Evolutionary conservation across 1,140 invertebrate species (phyloP).

Genomic region (Ylistrum balloti): DNA sequence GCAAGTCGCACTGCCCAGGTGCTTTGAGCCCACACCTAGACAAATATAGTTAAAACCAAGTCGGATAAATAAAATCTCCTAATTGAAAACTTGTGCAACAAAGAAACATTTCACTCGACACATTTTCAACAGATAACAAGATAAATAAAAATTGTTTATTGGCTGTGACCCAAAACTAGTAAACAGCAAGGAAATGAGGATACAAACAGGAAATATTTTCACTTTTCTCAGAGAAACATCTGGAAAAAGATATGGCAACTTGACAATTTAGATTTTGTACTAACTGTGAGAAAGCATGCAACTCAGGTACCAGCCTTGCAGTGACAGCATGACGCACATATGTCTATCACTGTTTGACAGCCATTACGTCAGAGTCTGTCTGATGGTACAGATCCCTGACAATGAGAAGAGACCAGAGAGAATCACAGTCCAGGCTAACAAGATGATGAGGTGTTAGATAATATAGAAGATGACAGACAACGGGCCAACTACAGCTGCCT

Average conservation of each 20-base stretch:
- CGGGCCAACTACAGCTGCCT: not conserved
- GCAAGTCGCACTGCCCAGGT: no score
- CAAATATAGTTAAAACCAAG: no score
- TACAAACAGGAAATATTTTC: not conserved
- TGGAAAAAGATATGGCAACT: conserved; percentile 3
- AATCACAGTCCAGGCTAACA: not conserved
- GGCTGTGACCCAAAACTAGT: not conserved
- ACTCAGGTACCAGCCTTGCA: not conserved
- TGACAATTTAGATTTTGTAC: not conserved
- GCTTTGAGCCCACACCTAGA: no score
- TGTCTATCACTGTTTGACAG: not conserved
- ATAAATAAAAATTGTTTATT: no score
- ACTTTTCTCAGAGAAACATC: not conserved
- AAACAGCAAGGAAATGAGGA: not conserved
- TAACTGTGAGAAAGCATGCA: not conserved
- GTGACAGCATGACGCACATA: not conserved
- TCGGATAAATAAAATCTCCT: no score
- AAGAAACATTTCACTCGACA: no score
- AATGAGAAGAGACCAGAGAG: not conserved
- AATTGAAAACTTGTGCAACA: no score
- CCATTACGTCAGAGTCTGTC: not conserved
- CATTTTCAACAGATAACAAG: no score
- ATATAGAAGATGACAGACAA: not conserved
- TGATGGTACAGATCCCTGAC: not conserved
- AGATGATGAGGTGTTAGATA: conserved; percentile 11